These are phyloP conservation scores for Drosophila buzzatii DNA, from an alignment of 2,888 invertebrate genomes.

Conservation along the genomic window DNA sequence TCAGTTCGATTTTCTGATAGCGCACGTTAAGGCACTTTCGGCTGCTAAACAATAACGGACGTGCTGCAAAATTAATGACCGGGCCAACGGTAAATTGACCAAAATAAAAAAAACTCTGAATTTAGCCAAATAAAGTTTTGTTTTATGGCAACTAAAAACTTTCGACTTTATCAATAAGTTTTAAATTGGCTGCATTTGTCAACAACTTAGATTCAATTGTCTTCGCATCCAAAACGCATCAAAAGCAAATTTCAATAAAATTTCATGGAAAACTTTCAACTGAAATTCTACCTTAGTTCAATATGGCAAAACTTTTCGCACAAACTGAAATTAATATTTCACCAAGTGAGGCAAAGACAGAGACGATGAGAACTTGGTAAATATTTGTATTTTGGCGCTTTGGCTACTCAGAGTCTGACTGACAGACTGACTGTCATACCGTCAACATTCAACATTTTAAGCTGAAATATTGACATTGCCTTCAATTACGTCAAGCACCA, in stretches of 20 bases:
- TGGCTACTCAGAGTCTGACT: neutral
- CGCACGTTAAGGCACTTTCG: constrained; percentile 29
- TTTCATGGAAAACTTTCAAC: constrained; percentile 12
- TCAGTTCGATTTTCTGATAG: constrained; percentile 47
- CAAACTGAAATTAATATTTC: constrained; percentile 27
- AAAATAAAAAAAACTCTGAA: neutral
- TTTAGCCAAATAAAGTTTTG: constrained; percentile 2
- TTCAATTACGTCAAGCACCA: constrained; percentile 34
- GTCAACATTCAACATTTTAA: constrained; percentile 1
- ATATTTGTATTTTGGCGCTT: constrained; percentile 33
- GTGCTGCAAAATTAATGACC: constrained; percentile 23
- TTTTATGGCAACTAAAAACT: constrained; percentile 6
- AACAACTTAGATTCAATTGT: constrained; percentile 13
- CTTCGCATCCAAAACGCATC: neutral
- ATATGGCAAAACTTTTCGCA: constrained; percentile 7
- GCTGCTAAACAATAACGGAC: constrained; percentile 12
- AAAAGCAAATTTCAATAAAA: constrained; percentile 14
- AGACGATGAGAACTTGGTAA: constrained; percentile 13
- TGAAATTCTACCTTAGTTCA: constrained; percentile 6
- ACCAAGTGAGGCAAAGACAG: neutral
- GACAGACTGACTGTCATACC: constrained; percentile 5
- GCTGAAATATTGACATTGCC: constrained; percentile 43
- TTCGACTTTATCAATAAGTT: constrained; percentile 8
- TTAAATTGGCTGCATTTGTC: constrained; percentile 13
- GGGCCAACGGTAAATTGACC: constrained; percentile 39